Conservation (phyloP, 2,797 vertebrate genomes). For the Tragelaphus oryx region DNA sequence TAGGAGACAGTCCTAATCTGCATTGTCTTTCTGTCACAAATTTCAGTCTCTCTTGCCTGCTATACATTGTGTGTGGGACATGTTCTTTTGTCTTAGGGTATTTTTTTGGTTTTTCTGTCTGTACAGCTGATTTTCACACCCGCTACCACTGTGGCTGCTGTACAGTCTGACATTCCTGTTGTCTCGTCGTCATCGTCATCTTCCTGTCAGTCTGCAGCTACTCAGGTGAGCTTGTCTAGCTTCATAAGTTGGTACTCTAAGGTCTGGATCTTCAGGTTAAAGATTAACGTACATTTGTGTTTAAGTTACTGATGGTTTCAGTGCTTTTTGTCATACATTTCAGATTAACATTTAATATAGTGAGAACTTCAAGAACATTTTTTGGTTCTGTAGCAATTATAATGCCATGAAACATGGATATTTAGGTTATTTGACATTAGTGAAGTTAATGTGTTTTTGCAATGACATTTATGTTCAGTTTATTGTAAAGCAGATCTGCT, state of each 20-base stretch:
- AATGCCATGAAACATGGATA: background rate
- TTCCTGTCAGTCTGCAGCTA: slow-evolving; percentile 90
- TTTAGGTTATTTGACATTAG: slow-evolving; percentile 17
- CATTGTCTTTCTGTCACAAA: slow-evolving; percentile 59
- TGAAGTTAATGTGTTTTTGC: slow-evolving; percentile 32
- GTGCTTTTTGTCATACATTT: slow-evolving; percentile 24
- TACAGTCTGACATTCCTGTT: slow-evolving; percentile 93
- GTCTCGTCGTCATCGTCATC: slow-evolving; percentile 85
- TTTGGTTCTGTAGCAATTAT: slow-evolving; percentile 17
- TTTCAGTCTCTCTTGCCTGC: slow-evolving; percentile 61
- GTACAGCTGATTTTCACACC: slow-evolving; percentile 95
- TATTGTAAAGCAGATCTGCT: slow-evolving; percentile 7
- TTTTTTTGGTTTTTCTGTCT: slow-evolving; percentile 75
- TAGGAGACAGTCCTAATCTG: slow-evolving; percentile 49
- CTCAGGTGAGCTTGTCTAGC: slow-evolving; percentile 89
- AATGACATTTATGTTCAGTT: slow-evolving; percentile 16
- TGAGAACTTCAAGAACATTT: background rate
- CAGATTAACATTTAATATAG: background rate
- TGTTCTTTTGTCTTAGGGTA: slow-evolving; percentile 72
- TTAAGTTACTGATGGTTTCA: slow-evolving; percentile 9
- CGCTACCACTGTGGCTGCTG: slow-evolving; percentile 91
- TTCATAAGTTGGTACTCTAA: slow-evolving; percentile 36
- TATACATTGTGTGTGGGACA: slow-evolving; percentile 69
- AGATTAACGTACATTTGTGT: background rate
- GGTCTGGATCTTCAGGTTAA: slow-evolving; percentile 24